Evolutionary conservation across 1,140 invertebrate species (phyloP).

Genomic region (Sycophila sp.): DNA sequence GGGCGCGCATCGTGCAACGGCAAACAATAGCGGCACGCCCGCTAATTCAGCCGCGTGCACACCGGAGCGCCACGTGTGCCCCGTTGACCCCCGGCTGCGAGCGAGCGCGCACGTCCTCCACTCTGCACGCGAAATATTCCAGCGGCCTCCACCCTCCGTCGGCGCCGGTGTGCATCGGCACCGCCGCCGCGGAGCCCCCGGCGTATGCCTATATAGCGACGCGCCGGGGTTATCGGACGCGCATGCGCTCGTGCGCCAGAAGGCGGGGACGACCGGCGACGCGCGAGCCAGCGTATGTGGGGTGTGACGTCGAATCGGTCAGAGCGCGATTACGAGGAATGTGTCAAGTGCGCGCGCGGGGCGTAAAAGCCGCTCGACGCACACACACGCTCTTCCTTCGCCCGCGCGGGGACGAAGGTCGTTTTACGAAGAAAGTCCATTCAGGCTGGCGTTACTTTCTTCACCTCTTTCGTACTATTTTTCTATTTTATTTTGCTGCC

Average conservation of each 20-base stretch:
- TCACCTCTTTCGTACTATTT: too few relatives aligned
- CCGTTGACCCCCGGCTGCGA: too few relatives aligned
- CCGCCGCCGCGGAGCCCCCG: too few relatives aligned
- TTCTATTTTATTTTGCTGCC: too few relatives aligned
- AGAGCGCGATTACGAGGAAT: slow-evolving; percentile 8
- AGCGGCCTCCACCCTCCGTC: not conserved
- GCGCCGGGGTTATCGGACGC: slow-evolving; percentile 24
- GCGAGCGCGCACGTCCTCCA: too few relatives aligned
- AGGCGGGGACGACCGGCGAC: too few relatives aligned
- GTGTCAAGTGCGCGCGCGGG: not conserved
- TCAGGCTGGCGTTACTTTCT: too few relatives aligned
- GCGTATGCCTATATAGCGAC: too few relatives aligned
- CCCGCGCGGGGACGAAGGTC: not conserved
- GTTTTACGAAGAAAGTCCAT: not conserved
- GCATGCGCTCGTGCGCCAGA: not conserved
- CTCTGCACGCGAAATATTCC: too few relatives aligned
- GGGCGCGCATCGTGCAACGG: too few relatives aligned
- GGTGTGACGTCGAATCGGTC: slow-evolving; percentile 3
- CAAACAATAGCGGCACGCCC: not conserved
- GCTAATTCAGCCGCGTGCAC: not conserved
- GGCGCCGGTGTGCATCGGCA: too few relatives aligned
- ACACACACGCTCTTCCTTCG: not conserved
- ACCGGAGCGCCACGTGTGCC: not conserved
- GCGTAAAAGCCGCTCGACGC: not conserved
- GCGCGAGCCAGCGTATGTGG: not conserved